Evolutionary conservation across 2,888 invertebrate genomes (phyloP).

Genomic region (Apodemia zela): DNA sequence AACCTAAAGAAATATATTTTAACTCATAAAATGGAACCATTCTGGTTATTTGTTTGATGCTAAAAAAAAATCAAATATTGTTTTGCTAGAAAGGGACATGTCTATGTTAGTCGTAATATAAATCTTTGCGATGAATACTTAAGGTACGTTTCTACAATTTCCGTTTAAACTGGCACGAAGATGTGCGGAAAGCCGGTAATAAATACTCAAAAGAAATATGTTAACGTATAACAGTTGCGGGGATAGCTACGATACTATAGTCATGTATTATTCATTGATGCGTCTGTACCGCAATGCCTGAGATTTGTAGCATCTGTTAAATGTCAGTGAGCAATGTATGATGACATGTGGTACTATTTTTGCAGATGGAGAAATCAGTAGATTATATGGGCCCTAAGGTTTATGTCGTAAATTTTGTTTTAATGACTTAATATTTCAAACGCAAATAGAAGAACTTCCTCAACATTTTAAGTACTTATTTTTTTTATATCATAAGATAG

Average conservation of each 20-base stretch:
- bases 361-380: constrained; percentile 2
- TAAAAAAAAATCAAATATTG: neutral
- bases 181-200: constrained; percentile 29
- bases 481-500: no score
- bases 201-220: constrained; percentile 33
- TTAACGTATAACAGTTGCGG: constrained; percentile 29
- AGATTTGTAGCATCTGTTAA: constrained; percentile 44
- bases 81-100: neutral
- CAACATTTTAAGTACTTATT: no score
- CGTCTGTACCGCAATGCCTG: constrained; percentile 39
- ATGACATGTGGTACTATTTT: constrained; percentile 18
- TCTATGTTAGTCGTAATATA: neutral
- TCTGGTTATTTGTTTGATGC: no score
- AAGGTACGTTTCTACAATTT: constrained; percentile 15
- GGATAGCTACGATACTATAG: constrained; percentile 32
- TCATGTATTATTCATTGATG: constrained; percentile 61
- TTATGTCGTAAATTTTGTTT: constrained; percentile 1
- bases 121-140: constrained; percentile 5
- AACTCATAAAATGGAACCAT: no score
- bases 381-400: neutral
- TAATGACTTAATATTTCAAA: neutral
- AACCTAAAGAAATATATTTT: no score
- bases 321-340: constrained; percentile 25
- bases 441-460: neutral
- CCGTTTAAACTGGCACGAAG: constrained; percentile 20